Percentiles rank a stretch among this genome's conserved stretches.
Conservation (phyloP, 1,140 invertebrate genomes). For the Drosophila albomicans region DNA sequence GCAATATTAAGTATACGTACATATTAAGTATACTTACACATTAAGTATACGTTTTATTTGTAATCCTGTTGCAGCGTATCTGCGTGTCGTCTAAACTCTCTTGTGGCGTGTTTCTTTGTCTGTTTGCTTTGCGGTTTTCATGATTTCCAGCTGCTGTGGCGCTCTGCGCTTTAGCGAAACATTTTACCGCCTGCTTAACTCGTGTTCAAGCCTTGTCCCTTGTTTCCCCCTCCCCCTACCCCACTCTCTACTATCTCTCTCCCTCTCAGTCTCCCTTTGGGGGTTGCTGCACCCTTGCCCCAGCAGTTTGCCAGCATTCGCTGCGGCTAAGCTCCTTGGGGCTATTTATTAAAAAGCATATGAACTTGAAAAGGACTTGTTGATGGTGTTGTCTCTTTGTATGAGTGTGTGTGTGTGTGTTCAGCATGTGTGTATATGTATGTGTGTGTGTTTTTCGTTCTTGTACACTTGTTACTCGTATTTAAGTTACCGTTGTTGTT, state of each 20-base stretch:
- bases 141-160: slow-evolving; percentile 67
- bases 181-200: slow-evolving; percentile 58
- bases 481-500: slow-evolving; percentile 49
- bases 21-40: neutral
- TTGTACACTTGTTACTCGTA: slow-evolving; percentile 45
- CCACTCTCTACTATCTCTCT: neutral
- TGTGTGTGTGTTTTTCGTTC: slow-evolving; percentile 33
- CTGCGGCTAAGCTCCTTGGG: slow-evolving; percentile 73
- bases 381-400: slow-evolving; percentile 62
- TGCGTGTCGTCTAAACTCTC: neutral
- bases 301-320: slow-evolving; percentile 1
- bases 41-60: neutral
- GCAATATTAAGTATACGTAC: neutral
- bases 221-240: neutral
- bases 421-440: slow-evolving; percentile 16
- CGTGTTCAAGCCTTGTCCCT: slow-evolving; percentile 38
- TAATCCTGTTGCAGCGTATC: slow-evolving; percentile 23
- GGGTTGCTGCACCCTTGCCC: slow-evolving; percentile 11
- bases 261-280: neutral
- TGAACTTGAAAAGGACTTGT: slow-evolving; percentile 83
- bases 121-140: slow-evolving; percentile 60
- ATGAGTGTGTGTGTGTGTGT: slow-evolving; percentile 22
- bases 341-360: slow-evolving; percentile 83
- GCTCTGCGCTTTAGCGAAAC: slow-evolving; percentile 62
- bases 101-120: slow-evolving; percentile 26